Base-by-base conservation (phyloP, 2,888 invertebrate species). In the Gortyna flavago region DNA sequence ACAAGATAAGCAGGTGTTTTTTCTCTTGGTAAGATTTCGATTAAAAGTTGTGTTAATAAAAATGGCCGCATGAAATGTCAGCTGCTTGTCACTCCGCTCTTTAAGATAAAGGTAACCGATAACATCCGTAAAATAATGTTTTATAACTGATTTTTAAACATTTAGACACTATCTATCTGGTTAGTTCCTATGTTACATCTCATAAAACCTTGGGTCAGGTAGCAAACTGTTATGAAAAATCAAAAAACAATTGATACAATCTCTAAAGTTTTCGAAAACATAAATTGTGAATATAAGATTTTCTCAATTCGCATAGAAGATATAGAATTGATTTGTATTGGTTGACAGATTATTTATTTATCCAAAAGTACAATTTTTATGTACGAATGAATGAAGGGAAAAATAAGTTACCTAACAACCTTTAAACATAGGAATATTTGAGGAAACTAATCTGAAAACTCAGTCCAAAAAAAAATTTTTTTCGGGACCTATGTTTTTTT, bases 1-100 rank as follows among this genome's bases (percentile, higher is more conserved):
- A 66, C 29, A 67, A 74, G 59, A 77, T 70, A 66, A 59, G 35
- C 69, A 80, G 70, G 62, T 72, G 54, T 64, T 74, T 70, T 72
- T 44, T 35, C n/a, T 54, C 29, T 73, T n/a, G 21, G 13, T 44
- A 69, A 69, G n/a, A 54, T 82, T 82, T 82, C 32, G 13, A 65
- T 72, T 65, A 65, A 69, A 69, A 54, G 29, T 25, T 71, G 57
- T 35, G 11, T 62, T 16, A 38, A 48, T 25, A 69, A 75, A 69
- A 82, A 66, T 76, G 66, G 41, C 57, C 9, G 48, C 35, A 2
- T 21, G 65, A 65, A 68, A 69, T 70, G 66, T 77, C 80, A 77
- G 35, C 48, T 76, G 83, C 48, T n/a, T 62, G 35, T 67, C 67
- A 62, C 16, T 11, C 5, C 48, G 44, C 61, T 21, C 61, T 77